phyloP scores from a whole-genome alignment of 2,888 invertebrate genomes.

The Drosophila nr. perissopoda region DNA sequence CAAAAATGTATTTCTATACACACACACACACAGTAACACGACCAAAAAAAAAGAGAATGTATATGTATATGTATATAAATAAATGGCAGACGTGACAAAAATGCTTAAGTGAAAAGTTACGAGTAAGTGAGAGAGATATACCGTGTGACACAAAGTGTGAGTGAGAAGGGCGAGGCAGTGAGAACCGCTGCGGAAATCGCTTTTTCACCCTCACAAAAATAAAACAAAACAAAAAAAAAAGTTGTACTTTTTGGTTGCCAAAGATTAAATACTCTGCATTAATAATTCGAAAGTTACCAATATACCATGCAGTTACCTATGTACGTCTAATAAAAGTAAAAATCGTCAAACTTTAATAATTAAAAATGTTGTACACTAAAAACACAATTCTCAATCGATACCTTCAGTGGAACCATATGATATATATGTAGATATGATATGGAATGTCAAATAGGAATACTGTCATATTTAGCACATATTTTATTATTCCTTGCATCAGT shows the following conservation, averaged over 20 bases:
- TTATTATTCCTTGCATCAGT: background rate
- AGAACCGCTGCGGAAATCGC: slow-evolving; percentile 66
- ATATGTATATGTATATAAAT: slow-evolving; percentile 49
- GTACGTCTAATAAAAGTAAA: background rate
- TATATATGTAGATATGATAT: background rate
- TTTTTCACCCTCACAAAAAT: slow-evolving; percentile 44
- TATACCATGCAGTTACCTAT: background rate
- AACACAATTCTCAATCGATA: background rate
- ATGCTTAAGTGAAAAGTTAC: slow-evolving; percentile 79
- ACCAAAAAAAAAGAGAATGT: slow-evolving; percentile 30
- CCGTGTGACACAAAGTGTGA: background rate
- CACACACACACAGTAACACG: slow-evolving; percentile 9
- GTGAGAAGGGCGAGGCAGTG: background rate
- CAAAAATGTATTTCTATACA: slow-evolving; percentile 70
- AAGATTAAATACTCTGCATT: slow-evolving; percentile 5
- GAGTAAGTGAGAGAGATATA: slow-evolving; percentile 42
- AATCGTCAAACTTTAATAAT: background rate
- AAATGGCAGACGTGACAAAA: slow-evolving; percentile 79
- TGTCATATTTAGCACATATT: background rate
- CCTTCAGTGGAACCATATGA: background rate
- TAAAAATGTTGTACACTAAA: background rate
- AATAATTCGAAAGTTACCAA: background rate
- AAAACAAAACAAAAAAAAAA: slow-evolving; percentile 5
- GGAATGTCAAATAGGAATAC: background rate
- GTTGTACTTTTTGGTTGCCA: background rate